Base-by-base conservation (phyloP, 2,888 invertebrate species). In the Augochlorella aurata region DNA sequence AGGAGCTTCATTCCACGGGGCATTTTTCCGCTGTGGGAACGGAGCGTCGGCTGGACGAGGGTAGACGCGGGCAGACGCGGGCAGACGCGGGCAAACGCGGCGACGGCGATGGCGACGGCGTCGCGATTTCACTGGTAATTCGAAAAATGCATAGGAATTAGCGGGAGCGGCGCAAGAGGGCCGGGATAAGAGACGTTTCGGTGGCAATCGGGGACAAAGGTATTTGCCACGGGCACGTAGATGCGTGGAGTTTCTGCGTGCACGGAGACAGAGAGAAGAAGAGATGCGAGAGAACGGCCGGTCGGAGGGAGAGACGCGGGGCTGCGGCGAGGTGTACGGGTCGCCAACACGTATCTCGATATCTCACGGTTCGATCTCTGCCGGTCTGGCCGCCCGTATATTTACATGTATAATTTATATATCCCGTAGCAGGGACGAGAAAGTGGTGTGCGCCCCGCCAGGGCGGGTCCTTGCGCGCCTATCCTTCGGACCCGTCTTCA, bases 371-470 rank as follows among this genome's bases (percentile, higher is more conserved):
- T 92, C 90, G 91, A 92, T 92, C 92, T 92, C 87, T 86, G 63
- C 82, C 58, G n/a, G 88, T 84, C 71, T 58, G 88, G 88, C 88
- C 87, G 92, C 87, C 89, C 90, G 91, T 92, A 92, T 92, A 92
- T 92, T 92, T 92, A 92, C 92, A 92, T 92, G 92, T 92, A 92
- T 92, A 92, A 92, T 92, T 92, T 92, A 92, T 92, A 92, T 92
- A 92, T 90, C 90, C 90, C 89, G 88, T 85, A 74, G 88, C 83
- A 74, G 83, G 88, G 82, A 84, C 84, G 85, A 29, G 67, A 79
- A 87, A 82, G 76, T 79, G 85, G 85, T 80, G 86, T 74, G 82
- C 71, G 81, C 79, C 72, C 77, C 77, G 86, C 78, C 77, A 81
- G 87, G 88, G 88, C 88, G 84, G 83, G 70, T 69, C 79, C 75